These are phyloP conservation scores for Ichneumoninae sp. DNA, from an alignment of 2,888 invertebrate species.

Conservation along the genomic window DNA sequence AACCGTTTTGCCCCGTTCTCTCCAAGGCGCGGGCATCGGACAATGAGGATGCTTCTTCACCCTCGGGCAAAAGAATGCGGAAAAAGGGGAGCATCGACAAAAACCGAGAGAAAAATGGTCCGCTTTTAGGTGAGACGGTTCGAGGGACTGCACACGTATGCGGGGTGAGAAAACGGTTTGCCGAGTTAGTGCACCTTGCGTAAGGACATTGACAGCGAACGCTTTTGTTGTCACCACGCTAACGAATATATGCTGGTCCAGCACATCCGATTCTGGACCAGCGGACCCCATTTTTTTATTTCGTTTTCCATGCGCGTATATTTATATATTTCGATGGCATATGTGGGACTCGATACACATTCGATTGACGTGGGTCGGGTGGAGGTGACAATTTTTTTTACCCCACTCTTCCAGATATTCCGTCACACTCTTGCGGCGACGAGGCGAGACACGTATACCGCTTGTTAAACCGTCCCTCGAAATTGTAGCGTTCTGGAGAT, in stretches of 20 bases:
- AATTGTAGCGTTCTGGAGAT: constrained; percentile 17
- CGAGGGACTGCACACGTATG: too few relatives aligned
- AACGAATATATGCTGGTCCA: too few relatives aligned
- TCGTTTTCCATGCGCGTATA: not conserved
- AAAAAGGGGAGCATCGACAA: not conserved
- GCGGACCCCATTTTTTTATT: not conserved
- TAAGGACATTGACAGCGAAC: too few relatives aligned
- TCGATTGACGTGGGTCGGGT: constrained; percentile 45
- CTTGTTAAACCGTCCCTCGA: not conserved
- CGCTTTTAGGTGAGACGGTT: not conserved
- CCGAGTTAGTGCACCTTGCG: not conserved
- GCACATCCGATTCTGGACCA: too few relatives aligned
- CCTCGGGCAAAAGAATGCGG: not conserved
- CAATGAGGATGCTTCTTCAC: constrained; percentile 11
- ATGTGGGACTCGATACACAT: constrained; percentile 15
- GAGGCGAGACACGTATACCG: constrained; percentile 15
- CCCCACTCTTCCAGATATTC: constrained; percentile 53
- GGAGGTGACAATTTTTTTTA: constrained; percentile 28
- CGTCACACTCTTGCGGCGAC: constrained; percentile 48
- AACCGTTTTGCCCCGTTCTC: too few relatives aligned
- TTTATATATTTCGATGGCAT: not conserved
- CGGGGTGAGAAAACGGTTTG: too few relatives aligned
- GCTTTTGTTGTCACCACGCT: too few relatives aligned
- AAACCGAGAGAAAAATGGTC: constrained; percentile 33
- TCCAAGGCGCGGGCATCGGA: not conserved